These are phyloP conservation scores for Himalopsyche kuldschensis DNA, from an alignment of 2,888 invertebrate genomes.

Conservation along the genomic window DNA sequence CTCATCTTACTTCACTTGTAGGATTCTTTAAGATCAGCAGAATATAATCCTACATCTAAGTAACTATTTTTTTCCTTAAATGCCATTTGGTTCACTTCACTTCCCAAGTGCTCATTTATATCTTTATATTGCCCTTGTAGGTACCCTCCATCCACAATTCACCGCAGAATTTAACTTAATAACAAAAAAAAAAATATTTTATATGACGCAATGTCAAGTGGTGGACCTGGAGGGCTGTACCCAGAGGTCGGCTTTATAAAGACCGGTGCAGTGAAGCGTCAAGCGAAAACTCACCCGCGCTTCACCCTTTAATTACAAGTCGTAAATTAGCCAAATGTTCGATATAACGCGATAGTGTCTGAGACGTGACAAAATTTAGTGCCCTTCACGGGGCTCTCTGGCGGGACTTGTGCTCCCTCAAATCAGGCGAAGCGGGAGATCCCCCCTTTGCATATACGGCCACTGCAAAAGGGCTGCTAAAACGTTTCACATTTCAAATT, in stretches of 20 bases:
- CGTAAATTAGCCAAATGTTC: slow-evolving; percentile 41
- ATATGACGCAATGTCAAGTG: not conserved
- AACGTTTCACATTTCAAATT: not conserved
- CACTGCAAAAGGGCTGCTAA: not conserved
- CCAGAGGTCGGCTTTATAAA: slow-evolving; percentile 7
- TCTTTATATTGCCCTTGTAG: too few species aligned
- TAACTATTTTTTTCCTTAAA: too few species aligned
- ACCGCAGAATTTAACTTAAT: too few species aligned
- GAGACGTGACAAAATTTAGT: slow-evolving; percentile 41
- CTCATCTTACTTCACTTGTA: too few species aligned
- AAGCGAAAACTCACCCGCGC: slow-evolving; percentile 2
- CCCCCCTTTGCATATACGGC: not conserved
- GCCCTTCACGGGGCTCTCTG: slow-evolving; percentile 39
- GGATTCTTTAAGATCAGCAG: too few species aligned
- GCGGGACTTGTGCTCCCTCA: slow-evolving; percentile 15
- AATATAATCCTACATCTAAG: too few species aligned
- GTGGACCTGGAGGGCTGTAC: not conserved
- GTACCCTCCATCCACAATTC: too few species aligned
- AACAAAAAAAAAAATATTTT: too few species aligned
- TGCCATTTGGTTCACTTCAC: too few species aligned
- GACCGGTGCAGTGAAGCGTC: slow-evolving; percentile 33
- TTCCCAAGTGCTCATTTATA: too few species aligned
- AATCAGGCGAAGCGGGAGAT: not conserved
- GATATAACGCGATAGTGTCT: slow-evolving; percentile 41
- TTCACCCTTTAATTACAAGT: slow-evolving; percentile 40